Evolutionary conservation across 2,113 vertebrate species (phyloP).

Genomic region (Pteropus alecto): DNA sequence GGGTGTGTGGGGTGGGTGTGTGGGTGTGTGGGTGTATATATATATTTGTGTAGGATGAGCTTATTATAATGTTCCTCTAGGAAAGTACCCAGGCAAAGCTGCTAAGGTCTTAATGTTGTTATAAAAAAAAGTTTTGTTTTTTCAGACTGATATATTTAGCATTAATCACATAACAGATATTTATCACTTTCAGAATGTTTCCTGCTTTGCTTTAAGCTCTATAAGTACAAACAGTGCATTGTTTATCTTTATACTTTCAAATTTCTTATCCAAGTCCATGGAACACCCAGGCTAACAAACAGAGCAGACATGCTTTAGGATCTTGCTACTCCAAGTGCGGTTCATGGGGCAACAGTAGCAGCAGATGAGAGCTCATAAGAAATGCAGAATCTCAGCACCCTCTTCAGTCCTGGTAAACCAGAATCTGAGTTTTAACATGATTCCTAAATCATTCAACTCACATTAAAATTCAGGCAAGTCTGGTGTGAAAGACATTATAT

Average conservation of each 20-base stretch:
- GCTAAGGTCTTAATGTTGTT: neutral
- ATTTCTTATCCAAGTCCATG: neutral
- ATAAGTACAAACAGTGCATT: neutral
- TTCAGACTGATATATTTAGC: neutral
- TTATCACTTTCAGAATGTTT: neutral
- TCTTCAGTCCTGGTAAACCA: neutral
- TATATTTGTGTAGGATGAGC: neutral
- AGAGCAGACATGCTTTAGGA: neutral
- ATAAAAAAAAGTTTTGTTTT: neutral
- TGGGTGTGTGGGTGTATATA: neutral
- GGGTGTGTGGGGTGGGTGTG: too few relatives aligned
- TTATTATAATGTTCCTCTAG: neutral
- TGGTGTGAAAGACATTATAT: neutral
- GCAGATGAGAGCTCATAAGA: neutral
- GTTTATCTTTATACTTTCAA: neutral
- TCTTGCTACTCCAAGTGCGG: too few relatives aligned
- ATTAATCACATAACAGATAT: neutral
- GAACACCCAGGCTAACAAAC: neutral
- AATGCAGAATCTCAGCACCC: neutral
- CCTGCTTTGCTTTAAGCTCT: neutral
- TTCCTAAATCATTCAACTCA: neutral
- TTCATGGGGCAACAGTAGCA: fast-evolving
- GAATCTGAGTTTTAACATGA: neutral
- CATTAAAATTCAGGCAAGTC: neutral
- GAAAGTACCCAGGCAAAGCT: neutral